Conservation (phyloP, 64 coral and sea anemone species). For the Montipora capricornis region DNA sequence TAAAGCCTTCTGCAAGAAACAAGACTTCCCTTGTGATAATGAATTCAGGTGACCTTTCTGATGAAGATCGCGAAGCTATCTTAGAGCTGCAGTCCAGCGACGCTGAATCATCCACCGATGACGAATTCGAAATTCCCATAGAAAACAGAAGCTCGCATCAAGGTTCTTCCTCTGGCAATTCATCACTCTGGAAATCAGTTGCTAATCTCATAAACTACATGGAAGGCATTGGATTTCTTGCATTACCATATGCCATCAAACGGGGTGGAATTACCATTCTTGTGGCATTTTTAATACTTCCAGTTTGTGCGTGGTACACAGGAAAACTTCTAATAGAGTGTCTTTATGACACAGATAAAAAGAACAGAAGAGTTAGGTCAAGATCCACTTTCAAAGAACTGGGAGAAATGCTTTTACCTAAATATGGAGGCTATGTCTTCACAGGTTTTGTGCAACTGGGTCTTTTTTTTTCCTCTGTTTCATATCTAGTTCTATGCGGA, state of each 20-base stretch:
- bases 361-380: neutral
- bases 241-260: constrained; percentile 27
- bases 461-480: neutral
- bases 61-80: too few relatives aligned
- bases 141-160: too few relatives aligned
- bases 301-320: neutral
- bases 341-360: neutral
- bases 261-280: constrained; percentile 17
- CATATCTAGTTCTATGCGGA: neutral
- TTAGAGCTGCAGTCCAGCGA: too few relatives aligned
- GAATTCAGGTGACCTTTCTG: too few relatives aligned
- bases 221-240: constrained; percentile 50
- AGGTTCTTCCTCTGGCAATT: neutral
- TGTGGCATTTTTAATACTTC: neutral
- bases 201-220: constrained; percentile 29
- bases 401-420: neutral
- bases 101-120: too few relatives aligned
- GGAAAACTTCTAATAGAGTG: constrained; percentile 18
- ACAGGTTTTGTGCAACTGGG: neutral
- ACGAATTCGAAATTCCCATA: too few relatives aligned
- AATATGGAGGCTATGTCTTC: neutral
- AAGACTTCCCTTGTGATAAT: too few relatives aligned
- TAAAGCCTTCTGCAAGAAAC: too few relatives aligned
- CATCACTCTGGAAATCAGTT: neutral
- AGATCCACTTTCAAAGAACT: constrained; percentile 17